These are phyloP conservation scores for Pygocentrus nattereri DNA, from an alignment of 2,797 vertebrate species.

Conservation along the genomic window DNA sequence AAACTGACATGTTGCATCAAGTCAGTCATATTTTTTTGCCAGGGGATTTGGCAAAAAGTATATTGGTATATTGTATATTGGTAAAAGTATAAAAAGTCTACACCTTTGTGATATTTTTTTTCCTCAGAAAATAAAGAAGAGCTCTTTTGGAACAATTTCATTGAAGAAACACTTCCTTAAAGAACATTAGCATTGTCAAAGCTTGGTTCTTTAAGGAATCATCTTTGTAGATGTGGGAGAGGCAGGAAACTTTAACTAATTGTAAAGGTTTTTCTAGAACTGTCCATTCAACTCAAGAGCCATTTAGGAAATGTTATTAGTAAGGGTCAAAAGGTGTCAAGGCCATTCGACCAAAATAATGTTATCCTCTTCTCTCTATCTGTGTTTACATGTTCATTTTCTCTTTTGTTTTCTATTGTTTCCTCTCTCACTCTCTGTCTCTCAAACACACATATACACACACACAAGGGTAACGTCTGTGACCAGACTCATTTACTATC, in stretches of 20 bases:
- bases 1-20: background rate
- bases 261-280: background rate
- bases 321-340: background rate
- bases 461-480: slow-evolving; percentile 44
- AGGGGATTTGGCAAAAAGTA: background rate
- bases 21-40: background rate
- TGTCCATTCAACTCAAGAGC: background rate
- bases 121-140: too few relatives aligned
- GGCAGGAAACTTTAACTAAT: background rate
- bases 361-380: too few relatives aligned
- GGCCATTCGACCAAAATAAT: too few relatives aligned
- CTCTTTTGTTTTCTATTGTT: background rate
- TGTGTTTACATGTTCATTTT: background rate
- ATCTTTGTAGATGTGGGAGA: background rate
- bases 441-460: slow-evolving; percentile 30
- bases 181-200: background rate
- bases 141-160: too few relatives aligned
- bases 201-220: background rate
- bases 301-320: background rate
- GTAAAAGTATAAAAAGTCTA: too few relatives aligned
- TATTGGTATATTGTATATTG: too few relatives aligned
- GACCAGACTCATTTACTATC: slow-evolving; percentile 68
- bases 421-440: slow-evolving; percentile 17
- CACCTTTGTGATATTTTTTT: too few relatives aligned
- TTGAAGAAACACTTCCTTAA: background rate